Percentiles rank a stretch among this genome's conserved stretches.
Evolutionary conservation across 2,888 invertebrate species (phyloP).

Genomic region (Gryllus longicercus): DNA sequence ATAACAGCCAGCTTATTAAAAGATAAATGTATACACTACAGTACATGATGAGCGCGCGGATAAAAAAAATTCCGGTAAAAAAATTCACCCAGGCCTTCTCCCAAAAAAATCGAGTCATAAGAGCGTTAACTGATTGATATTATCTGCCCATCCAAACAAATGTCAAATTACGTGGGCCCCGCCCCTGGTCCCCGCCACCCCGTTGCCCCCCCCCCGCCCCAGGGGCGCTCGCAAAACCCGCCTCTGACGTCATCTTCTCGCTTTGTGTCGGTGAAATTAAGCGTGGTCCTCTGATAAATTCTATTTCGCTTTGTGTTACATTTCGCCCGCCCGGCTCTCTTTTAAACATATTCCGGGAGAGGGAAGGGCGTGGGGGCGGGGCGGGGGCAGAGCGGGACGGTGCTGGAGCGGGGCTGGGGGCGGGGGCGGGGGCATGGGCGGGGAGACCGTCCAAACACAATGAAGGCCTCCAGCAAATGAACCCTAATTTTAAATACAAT

Average conservation of each 20-base stretch:
- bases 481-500: background rate
- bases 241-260: slow-evolving; percentile 8
- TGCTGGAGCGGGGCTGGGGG: too few relatives aligned
- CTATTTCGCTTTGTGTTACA: slow-evolving; percentile 7
- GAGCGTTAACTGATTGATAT: slow-evolving; percentile 10
- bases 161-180: background rate
- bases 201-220: background rate
- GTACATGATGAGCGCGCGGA: background rate
- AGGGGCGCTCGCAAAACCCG: background rate
- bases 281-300: slow-evolving; percentile 8
- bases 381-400: background rate
- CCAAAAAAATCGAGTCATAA: slow-evolving; percentile 2
- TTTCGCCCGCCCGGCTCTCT: background rate
- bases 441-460: background rate
- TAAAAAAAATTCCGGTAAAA: background rate
- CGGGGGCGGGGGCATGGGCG: background rate
- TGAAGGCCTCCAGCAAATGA: background rate
- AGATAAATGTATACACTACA: slow-evolving; percentile 3
- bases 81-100: background rate
- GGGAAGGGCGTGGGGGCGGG: background rate
- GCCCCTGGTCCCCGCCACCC: background rate
- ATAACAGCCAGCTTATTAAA: slow-evolving; percentile 17
- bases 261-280: background rate
- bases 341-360: slow-evolving; percentile 3
- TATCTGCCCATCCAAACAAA: slow-evolving; percentile 3